A percentile compares a stretch with the other conserved stretches of the same genome.
Evolutionary conservation across 2,888 invertebrate species (phyloP).

Genomic region (Cephus rjabovi): DNA sequence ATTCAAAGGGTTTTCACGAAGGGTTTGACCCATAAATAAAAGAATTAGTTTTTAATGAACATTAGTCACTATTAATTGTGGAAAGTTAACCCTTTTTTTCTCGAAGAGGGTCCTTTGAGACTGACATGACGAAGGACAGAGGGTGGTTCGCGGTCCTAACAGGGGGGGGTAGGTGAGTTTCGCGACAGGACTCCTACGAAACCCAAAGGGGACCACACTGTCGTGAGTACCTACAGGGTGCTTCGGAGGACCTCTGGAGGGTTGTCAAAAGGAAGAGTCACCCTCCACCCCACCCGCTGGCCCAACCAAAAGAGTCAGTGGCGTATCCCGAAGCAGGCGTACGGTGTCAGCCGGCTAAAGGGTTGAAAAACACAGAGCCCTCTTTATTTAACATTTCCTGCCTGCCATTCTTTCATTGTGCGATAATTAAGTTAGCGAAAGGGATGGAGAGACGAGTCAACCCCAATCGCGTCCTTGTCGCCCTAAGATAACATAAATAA

Average conservation of each 20-base stretch:
- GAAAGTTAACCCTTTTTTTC: slow-evolving; percentile 49
- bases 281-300: background rate
- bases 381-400: slow-evolving; percentile 49
- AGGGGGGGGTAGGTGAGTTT: background rate
- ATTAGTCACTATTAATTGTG: slow-evolving; percentile 56
- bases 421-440: slow-evolving; percentile 47
- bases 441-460: background rate
- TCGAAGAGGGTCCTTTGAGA: slow-evolving; percentile 40
- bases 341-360: slow-evolving; percentile 20
- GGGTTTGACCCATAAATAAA: slow-evolving; percentile 48
- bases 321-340: background rate
- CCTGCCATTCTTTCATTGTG: slow-evolving; percentile 46
- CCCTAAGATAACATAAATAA: background rate
- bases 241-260: background rate
- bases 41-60: slow-evolving; percentile 56
- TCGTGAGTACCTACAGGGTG: background rate
- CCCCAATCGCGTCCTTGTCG: background rate
- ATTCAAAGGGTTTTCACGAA: slow-evolving; percentile 32
- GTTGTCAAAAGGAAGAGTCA: slow-evolving; percentile 13
- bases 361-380: slow-evolving; percentile 41
- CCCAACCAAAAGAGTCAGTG: background rate
- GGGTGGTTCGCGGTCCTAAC: slow-evolving; percentile 21
- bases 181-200: slow-evolving; percentile 1
- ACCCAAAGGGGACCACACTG: slow-evolving; percentile 7
- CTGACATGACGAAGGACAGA: slow-evolving; percentile 33